Conservation (phyloP, 2,797 vertebrate species). For the Triplophysa yarkandensis region DNA sequence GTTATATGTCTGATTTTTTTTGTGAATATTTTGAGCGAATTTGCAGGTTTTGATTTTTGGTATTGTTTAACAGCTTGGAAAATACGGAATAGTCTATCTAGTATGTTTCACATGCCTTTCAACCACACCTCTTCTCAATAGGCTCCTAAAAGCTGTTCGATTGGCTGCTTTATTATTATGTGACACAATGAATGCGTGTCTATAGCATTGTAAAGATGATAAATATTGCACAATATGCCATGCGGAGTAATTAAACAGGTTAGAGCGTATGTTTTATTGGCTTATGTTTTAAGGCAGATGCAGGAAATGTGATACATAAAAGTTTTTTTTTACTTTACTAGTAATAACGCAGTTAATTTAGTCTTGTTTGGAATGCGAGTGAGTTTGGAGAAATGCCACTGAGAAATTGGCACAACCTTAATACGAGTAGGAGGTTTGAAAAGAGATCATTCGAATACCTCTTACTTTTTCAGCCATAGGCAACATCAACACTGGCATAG, state of each 20-base stretch:
- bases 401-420: conserved; percentile 11
- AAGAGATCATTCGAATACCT: conserved; percentile 45
- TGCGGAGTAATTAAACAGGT: conserved; percentile 16
- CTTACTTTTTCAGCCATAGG: conserved; percentile 42
- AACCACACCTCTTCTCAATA: background rate
- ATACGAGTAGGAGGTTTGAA: conserved; percentile 38
- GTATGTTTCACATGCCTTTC: conserved; percentile 3
- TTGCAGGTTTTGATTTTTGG: background rate
- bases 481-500: conserved; percentile 37
- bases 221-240: conserved; percentile 1
- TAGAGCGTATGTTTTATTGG: conserved; percentile 19
- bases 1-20: background rate
- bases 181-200: background rate
- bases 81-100: conserved; percentile 5
- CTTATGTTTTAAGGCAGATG: conserved; percentile 2
- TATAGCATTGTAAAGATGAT: conserved; percentile 33
- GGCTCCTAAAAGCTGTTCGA: conserved; percentile 15
- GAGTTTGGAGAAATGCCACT: conserved; percentile 29
- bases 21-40: background rate
- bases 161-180: conserved; percentile 30
- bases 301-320: conserved; percentile 10
- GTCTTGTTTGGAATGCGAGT: conserved; percentile 40
- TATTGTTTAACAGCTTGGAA: conserved; percentile 11
- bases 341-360: conserved; percentile 35
- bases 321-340: conserved; percentile 20